Conservation (phyloP, 2,113 vertebrate species). For the Piliocolobus tephrosceles region DNA sequence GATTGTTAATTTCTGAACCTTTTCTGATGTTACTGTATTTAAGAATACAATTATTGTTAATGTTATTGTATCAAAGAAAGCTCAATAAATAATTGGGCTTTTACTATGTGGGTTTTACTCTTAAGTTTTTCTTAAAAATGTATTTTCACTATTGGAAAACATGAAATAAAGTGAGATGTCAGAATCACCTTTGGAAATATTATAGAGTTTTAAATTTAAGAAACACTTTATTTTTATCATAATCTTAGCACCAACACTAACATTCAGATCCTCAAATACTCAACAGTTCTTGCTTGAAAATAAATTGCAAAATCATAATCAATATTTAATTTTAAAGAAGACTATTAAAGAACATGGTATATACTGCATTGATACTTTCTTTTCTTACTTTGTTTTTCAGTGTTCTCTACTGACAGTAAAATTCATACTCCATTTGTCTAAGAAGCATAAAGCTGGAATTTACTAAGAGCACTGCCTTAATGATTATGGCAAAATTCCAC, state of each 20-base stretch:
- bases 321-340: not conserved
- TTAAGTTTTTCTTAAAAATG: not conserved
- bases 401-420: conserved; percentile 49
- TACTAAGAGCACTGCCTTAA: conserved; percentile 64
- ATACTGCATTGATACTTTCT: not conserved
- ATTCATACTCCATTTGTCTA: conserved; percentile 43
- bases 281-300: not conserved
- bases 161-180: conserved; percentile 15
- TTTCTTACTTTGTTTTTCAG: conserved; percentile 56
- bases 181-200: conserved; percentile 2
- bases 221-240: conserved; percentile 18
- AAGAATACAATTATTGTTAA: not conserved
- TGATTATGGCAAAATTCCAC: conserved; percentile 70
- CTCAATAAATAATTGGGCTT: not conserved
- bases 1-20: not conserved
- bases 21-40: not conserved
- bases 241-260: not conserved
- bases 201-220: conserved; percentile 1
- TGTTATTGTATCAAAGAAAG: not conserved
- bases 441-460: conserved; percentile 33
- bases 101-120: not conserved
- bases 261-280: not conserved
- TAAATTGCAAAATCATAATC: not conserved
- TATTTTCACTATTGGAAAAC: conserved; percentile 39
- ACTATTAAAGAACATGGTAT: not conserved